A percentile compares a stretch with the other conserved stretches of the same genome.
phyloP scores from a whole-genome alignment of 2,888 invertebrate genomes.

The Morpho deidamia region DNA sequence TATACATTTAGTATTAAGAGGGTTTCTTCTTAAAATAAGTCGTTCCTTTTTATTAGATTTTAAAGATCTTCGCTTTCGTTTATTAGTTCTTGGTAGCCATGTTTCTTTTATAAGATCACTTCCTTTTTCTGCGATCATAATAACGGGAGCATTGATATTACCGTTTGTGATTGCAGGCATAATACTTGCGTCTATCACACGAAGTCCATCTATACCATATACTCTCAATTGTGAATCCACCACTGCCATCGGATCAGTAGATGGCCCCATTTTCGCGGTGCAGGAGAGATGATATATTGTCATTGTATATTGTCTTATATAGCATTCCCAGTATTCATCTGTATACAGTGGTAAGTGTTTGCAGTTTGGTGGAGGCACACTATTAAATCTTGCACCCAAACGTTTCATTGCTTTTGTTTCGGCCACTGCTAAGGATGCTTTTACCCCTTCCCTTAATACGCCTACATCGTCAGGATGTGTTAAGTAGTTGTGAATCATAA shows the following conservation, averaged over 20 bases:
- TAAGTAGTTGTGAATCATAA: constrained; percentile 94
- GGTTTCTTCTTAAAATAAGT: constrained; percentile 35
- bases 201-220: constrained; percentile 85
- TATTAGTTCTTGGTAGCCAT: constrained; percentile 72
- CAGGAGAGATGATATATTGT: constrained; percentile 93
- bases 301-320: constrained; percentile 89
- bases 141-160: constrained; percentile 91
- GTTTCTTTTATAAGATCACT: constrained; percentile 88
- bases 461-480: constrained; percentile 91
- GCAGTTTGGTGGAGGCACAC: constrained; percentile 88
- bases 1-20: constrained; percentile 34
- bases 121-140: constrained; percentile 93
- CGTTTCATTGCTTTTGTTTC: constrained; percentile 87
- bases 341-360: constrained; percentile 86
- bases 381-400: constrained; percentile 88
- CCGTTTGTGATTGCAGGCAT: constrained; percentile 93
- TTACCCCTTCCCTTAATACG: constrained; percentile 90
- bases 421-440: constrained; percentile 88
- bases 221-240: constrained; percentile 88
- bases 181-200: constrained; percentile 92
- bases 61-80: constrained; percentile 40
- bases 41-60: constrained; percentile 41
- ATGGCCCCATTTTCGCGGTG: constrained; percentile 91
- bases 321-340: constrained; percentile 93
- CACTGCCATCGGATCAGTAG: constrained; percentile 87